Evolutionary conservation across 2,797 vertebrate species (phyloP), one percentile per base, ranked within the genome.

Genomic region (Hemitrygon akajei): DNA sequence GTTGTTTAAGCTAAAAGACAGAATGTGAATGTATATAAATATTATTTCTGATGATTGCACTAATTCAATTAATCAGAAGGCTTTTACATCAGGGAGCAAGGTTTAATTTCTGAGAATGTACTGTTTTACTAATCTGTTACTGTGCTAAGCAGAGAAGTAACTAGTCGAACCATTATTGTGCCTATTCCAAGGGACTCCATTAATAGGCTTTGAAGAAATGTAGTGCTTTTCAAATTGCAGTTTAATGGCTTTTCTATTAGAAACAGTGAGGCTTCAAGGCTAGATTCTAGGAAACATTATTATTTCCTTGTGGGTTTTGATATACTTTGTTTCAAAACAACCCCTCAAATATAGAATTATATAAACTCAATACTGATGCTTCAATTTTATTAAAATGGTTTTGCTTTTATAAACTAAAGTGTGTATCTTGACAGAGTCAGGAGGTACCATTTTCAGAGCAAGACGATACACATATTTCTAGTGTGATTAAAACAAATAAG

Each of bases 191-290:
- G n/a, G 10, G 18, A 37, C 82, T 89, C n/a, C 34, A 71, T 91
- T 91, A 71, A 91, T 91, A 71, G 37, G 89, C 25, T 93, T 93
- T 76, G 91, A 75, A 93, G 37, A 47, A 93, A n/a, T 76, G 25
- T 56, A 73, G 40, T 76, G 66, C 40, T 76, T 93, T 93, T 73
- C 69, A 14, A 56, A 30, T 20, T 93, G 69, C 5, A 75, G 40
- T 93, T 93, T 93, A 56, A 76, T 93, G 47, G 40, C 27, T 93
- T 93, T 93, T 76, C 40, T 76, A n/a, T 76, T 75, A 30, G 27
- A 93, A 75, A 75, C 27, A 56, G 69, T 93, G 47, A 30, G 73
- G 16, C 37, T 56, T 47, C 27, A 73, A 56, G 25, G 71, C 6
- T 76, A 56, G 27, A 76, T 47, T 58, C 14, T 76, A 30, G 18